Conservation (phyloP, 2,888 invertebrate genomes). For the Tiliacea citrago region DNA sequence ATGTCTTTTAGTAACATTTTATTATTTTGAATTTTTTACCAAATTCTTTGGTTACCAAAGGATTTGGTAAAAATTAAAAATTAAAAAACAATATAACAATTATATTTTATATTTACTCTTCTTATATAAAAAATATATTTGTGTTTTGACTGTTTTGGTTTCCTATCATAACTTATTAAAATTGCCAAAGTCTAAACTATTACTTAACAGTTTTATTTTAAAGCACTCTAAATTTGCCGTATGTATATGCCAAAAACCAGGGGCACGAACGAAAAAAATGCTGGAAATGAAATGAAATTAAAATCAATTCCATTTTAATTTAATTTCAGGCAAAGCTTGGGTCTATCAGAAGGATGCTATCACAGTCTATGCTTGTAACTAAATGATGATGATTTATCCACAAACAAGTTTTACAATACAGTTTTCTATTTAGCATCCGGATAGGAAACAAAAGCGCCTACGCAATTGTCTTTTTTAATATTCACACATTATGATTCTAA, state of each 20-base stretch:
- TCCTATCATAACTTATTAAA: too few species aligned
- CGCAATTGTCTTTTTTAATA: conserved; percentile 8
- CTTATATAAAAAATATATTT: too few species aligned
- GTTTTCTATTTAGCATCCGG: background rate
- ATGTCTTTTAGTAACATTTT: too few species aligned
- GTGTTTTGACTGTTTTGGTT: too few species aligned
- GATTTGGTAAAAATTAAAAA: too few species aligned
- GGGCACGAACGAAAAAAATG: background rate
- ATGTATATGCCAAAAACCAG: background rate
- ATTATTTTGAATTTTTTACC: too few species aligned
- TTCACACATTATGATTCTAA: conserved; percentile 13
- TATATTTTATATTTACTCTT: too few species aligned
- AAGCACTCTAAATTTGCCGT: background rate
- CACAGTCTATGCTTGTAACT: background rate
- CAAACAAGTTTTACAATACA: background rate
- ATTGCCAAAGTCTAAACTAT: too few species aligned
- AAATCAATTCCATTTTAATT: background rate
- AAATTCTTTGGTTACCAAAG: too few species aligned
- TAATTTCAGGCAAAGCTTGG: background rate
- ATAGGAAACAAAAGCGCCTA: background rate
- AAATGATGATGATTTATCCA: background rate
- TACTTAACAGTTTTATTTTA: background rate
- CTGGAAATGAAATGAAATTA: too few species aligned
- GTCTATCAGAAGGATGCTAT: background rate
- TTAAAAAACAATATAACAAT: too few species aligned